A percentile compares a stretch with the other conserved stretches of the same genome.
Conservation (phyloP, 2,797 vertebrate species). For the Valencia hispanica region DNA sequence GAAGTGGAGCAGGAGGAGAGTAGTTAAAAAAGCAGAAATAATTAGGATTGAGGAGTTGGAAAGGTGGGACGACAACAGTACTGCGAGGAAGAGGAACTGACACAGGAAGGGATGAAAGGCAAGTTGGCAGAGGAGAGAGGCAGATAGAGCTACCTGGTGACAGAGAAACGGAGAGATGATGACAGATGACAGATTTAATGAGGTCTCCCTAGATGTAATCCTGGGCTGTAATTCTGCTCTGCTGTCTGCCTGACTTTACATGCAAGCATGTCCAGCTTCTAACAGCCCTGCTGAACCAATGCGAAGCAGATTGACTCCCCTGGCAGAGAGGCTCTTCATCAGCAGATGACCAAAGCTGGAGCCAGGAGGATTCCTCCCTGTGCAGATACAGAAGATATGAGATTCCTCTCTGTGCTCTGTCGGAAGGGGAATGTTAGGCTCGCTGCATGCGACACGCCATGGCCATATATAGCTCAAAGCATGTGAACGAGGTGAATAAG, state of each 20-base stretch:
- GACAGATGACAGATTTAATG: conserved; percentile 70
- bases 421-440: not conserved
- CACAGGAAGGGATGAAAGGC: conserved; percentile 41
- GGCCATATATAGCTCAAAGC: not conserved
- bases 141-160: conserved; percentile 63
- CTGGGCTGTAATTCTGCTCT: conserved; percentile 63
- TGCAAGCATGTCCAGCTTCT: conserved; percentile 33
- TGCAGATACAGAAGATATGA: conserved; percentile 1
- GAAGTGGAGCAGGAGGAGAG: conserved; percentile 14
- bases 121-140: conserved; percentile 40
- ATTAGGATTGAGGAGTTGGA: conserved; percentile 33
- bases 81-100: conserved; percentile 24
- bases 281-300: conserved; percentile 38
- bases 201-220: conserved; percentile 67
- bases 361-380: conserved; percentile 21
- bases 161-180: conserved; percentile 60
- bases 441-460: not conserved
- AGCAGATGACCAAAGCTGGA: conserved; percentile 44
- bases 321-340: conserved; percentile 41
- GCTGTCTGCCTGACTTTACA: conserved; percentile 49
- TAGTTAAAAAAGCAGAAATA: conserved; percentile 22
- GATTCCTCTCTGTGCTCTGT: not conserved
- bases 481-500: not conserved
- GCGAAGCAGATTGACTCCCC: conserved; percentile 39
- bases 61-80: conserved; percentile 9